phyloP scores from a whole-genome alignment of 2,113 vertebrate species.

The Hucho hucho region DNA sequence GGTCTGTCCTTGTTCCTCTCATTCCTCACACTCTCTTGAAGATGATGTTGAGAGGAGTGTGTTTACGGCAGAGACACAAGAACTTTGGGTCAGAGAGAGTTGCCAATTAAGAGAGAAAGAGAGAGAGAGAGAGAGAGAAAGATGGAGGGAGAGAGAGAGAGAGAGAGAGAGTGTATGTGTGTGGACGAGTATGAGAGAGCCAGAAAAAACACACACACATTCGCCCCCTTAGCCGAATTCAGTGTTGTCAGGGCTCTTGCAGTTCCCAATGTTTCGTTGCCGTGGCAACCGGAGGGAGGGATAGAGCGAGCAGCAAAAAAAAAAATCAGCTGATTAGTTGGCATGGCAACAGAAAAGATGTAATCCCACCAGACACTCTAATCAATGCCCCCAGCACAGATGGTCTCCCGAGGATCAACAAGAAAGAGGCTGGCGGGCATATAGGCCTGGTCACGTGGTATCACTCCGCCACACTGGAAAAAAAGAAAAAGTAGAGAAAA shows the following conservation, averaged over 20 bases:
- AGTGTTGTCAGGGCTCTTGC: conserved; percentile 72
- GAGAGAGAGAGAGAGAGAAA: conserved; percentile 3
- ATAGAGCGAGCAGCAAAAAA: conserved; percentile 21
- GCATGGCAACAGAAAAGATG: conserved; percentile 99
- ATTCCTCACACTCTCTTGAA: conserved; percentile 52
- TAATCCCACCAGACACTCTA: conserved; percentile 99
- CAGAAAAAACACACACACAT: conserved; percentile 18
- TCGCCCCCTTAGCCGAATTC: conserved; percentile 94
- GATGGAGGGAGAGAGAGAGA: too few species aligned
- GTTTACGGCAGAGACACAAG: conserved; percentile 78
- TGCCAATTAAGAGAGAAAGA: conserved; percentile 88
- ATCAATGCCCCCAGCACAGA: conserved; percentile 99
- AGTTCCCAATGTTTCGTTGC: conserved; percentile 95
- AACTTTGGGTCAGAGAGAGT: conserved; percentile 84
- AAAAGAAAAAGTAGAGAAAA: conserved; percentile 51
- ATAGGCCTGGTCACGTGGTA: conserved; percentile 80
- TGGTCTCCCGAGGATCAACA: conserved; percentile 99
- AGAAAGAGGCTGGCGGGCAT: conserved; percentile 94
- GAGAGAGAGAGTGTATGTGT: too few species aligned
- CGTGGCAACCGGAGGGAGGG: conserved; percentile 83
- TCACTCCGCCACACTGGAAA: conserved; percentile 66
- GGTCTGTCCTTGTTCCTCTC: conserved; percentile 54
- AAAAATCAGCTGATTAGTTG: conserved; percentile 99
- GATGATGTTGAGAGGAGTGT: conserved; percentile 64
- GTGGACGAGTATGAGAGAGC: neutral